Evolutionary conservation across 2,888 invertebrate species (phyloP).

Genomic region (Bombylius major): DNA sequence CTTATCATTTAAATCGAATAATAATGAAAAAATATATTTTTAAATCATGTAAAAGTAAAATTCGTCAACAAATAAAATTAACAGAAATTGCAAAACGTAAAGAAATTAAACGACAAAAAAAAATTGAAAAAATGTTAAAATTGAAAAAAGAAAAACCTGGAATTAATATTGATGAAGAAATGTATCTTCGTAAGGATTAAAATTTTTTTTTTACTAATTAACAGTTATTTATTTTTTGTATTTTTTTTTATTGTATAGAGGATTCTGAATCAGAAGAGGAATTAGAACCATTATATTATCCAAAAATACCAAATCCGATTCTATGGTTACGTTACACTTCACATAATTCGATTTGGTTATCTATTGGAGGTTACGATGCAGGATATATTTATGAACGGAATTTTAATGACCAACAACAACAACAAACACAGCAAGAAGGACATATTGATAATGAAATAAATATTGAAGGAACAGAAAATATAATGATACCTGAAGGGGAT

Average conservation of each 20-base stretch:
- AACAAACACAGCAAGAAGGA: too few species aligned
- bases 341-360: constrained; percentile 44
- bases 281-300: constrained; percentile 42
- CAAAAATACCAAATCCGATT: constrained; percentile 45
- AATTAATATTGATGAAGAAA: constrained; percentile 46
- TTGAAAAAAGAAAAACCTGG: constrained; percentile 45
- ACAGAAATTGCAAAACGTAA: constrained; percentile 42
- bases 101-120: constrained; percentile 39
- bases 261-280: constrained; percentile 46
- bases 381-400: constrained; percentile 53
- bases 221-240: too few species aligned
- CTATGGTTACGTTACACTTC: constrained; percentile 43
- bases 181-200: constrained; percentile 42
- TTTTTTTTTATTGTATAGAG: constrained; percentile 26
- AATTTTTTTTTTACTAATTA: background rate
- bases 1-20: constrained; percentile 34
- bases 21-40: constrained; percentile 38
- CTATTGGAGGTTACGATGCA: constrained; percentile 51
- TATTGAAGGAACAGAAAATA: constrained; percentile 37
- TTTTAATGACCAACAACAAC: background rate
- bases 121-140: constrained; percentile 46
- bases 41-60: constrained; percentile 46
- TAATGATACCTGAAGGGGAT: constrained; percentile 40
- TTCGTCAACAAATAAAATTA: constrained; percentile 46
- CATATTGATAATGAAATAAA: too few species aligned